phyloP scores from a whole-genome alignment of 1,140 invertebrate species.

The Brachionus sp. region DNA sequence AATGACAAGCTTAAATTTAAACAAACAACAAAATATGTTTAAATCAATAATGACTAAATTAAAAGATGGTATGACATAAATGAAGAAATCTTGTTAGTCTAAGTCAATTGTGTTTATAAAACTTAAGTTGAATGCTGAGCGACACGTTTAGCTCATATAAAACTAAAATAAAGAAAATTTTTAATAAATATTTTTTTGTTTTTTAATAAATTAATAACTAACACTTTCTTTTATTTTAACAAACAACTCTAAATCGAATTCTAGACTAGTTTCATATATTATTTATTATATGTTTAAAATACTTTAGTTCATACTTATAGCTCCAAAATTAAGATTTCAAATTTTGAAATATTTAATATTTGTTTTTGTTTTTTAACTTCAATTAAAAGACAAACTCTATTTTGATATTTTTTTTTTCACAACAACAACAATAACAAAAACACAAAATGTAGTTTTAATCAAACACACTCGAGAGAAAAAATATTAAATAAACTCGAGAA shows the following conservation, averaged over 20 bases:
- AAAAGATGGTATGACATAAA: neutral
- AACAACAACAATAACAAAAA: constrained; percentile 34
- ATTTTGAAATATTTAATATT: constrained; percentile 1
- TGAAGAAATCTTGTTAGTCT: neutral
- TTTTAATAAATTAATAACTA: constrained; percentile 42
- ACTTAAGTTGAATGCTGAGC: neutral
- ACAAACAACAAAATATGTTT: neutral
- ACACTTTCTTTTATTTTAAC: constrained; percentile 20
- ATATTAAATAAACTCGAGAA: constrained; percentile 1
- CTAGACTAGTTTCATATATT: constrained; percentile 11
- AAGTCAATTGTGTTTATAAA: neutral
- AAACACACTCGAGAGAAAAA: constrained; percentile 31
- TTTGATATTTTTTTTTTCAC: neutral
- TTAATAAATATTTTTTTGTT: constrained; percentile 36
- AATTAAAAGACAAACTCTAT: constrained; percentile 36
- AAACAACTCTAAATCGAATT: constrained; percentile 27
- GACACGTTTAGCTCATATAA: neutral
- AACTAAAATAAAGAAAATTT: neutral
- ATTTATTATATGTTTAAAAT: constrained; percentile 2
- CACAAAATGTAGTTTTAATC: constrained; percentile 25
- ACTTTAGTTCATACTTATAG: neutral
- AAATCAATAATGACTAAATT: constrained; percentile 1
- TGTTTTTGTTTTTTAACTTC: constrained; percentile 39
- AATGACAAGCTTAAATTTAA: neutral
- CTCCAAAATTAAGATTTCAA: constrained; percentile 26